Evolutionary conservation across 2,113 vertebrate genomes (phyloP).

Genomic region (Phoenicopterus ruber): DNA sequence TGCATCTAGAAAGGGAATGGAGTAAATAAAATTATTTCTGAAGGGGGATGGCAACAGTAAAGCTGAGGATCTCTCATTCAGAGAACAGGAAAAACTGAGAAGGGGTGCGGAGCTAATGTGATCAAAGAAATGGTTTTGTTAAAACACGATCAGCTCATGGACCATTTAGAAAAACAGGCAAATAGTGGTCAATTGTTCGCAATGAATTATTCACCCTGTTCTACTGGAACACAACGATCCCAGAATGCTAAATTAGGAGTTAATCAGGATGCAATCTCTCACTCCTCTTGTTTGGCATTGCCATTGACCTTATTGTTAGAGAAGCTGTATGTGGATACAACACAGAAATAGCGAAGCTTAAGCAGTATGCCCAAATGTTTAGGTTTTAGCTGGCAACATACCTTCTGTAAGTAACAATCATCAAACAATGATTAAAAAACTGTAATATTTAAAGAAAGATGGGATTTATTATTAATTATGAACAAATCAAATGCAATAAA

Average conservation of each 20-base stretch:
- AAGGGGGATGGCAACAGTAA: background rate
- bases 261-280: constrained; percentile 38
- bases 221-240: constrained; percentile 10
- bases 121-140: background rate
- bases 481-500: background rate
- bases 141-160: background rate
- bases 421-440: background rate
- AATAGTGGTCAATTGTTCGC: constrained; percentile 1
- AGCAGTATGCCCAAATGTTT: background rate
- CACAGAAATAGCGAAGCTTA: background rate
- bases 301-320: constrained; percentile 22
- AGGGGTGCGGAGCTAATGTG: rapidly evolving
- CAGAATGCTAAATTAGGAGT: constrained; percentile 47
- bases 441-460: background rate
- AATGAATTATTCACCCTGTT: constrained; percentile 56
- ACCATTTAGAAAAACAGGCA: constrained; percentile 19
- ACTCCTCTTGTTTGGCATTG: constrained; percentile 13
- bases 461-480: background rate
- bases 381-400: background rate
- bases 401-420: background rate
- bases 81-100: background rate
- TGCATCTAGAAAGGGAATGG: background rate
- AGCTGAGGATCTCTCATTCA: background rate
- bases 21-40: background rate
- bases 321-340: background rate